Conservation (phyloP, 2,888 invertebrate species). For the Chrysodeixis includens region DNA sequence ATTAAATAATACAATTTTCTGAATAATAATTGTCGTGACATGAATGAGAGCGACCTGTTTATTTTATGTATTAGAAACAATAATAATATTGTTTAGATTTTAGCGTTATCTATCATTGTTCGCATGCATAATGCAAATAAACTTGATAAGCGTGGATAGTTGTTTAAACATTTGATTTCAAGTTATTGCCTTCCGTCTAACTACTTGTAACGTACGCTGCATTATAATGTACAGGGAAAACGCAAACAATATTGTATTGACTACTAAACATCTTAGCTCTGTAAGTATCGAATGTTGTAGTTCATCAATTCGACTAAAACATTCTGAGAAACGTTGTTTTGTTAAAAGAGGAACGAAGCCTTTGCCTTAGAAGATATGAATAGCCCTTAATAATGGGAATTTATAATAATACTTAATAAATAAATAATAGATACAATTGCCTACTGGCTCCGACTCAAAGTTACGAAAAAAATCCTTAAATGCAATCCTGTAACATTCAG, state of each 20-base stretch:
- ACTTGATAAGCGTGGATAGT: conserved; percentile 4
- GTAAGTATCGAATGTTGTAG: background rate
- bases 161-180: background rate
- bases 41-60: conserved; percentile 11
- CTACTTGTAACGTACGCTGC: background rate
- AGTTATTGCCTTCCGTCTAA: conserved; percentile 4
- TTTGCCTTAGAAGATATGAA: too few species aligned
- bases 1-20: too few species aligned
- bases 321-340: too few species aligned
- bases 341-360: too few species aligned
- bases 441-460: too few species aligned
- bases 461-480: too few species aligned
- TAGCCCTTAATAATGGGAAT: too few species aligned
- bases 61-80: conserved; percentile 27
- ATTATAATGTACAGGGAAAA: background rate
- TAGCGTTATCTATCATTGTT: background rate
- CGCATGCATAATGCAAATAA: conserved; percentile 4
- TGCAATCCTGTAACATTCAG: too few species aligned
- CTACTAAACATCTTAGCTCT: background rate
- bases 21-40: background rate
- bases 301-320: too few species aligned
- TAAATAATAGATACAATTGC: too few species aligned
- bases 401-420: too few species aligned
- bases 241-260: background rate
- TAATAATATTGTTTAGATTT: conserved; percentile 29